These are phyloP conservation scores for Plutella xylostella DNA, from an alignment of 2,888 invertebrate genomes.

Conservation along the genomic window DNA sequence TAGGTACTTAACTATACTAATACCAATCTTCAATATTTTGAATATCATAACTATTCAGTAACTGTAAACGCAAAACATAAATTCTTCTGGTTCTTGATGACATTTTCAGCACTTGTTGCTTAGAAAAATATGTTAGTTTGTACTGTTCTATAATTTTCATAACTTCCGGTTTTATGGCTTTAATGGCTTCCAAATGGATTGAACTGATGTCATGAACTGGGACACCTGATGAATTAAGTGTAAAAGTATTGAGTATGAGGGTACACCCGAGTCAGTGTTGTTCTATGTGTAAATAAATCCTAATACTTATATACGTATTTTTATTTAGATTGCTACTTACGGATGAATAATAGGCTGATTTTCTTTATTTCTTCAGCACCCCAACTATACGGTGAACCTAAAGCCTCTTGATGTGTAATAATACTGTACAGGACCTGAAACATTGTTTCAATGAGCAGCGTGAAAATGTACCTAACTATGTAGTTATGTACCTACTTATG, in stretches of 20 bases:
- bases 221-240: too few relatives aligned
- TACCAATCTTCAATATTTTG: too few relatives aligned
- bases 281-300: too few relatives aligned
- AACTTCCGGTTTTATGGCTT: conserved; percentile 37
- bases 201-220: conserved; percentile 35
- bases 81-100: conserved; percentile 39
- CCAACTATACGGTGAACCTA: conserved; percentile 51
- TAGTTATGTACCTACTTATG: too few relatives aligned
- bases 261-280: too few relatives aligned
- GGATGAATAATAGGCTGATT: conserved; percentile 36
- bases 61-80: conserved; percentile 47
- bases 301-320: too few relatives aligned
- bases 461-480: too few relatives aligned
- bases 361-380: conserved; percentile 47
- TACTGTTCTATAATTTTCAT: conserved; percentile 40
- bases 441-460: too few relatives aligned
- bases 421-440: conserved; percentile 48
- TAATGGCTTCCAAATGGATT: conserved; percentile 46
- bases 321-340: too few relatives aligned
- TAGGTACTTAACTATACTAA: too few relatives aligned
- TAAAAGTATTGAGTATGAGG: too few relatives aligned
- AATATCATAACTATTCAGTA: too few relatives aligned
- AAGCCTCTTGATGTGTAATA: conserved; percentile 43
- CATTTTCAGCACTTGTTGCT: conserved; percentile 51
- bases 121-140: conserved; percentile 47